Evolutionary conservation across 1,140 invertebrate genomes (phyloP).

Genomic region (Semibalanus balanoides): DNA sequence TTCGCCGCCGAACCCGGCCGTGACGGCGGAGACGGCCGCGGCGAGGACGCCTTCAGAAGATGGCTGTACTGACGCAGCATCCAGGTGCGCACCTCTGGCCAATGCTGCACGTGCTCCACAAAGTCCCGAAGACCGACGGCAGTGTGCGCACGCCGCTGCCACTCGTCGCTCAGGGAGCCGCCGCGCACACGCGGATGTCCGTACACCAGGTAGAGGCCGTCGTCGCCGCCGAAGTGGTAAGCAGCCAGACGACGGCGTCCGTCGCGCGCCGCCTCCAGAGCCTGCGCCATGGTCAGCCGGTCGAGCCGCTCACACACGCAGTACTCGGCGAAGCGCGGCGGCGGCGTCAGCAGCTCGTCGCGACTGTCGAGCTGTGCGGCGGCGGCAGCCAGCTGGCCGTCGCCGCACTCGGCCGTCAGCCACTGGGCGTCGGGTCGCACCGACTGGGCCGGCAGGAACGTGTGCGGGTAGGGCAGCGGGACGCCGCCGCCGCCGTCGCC

Average conservation of each 20-base stretch:
- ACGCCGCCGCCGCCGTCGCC: not conserved
- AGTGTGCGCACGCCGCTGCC: not conserved
- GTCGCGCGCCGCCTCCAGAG: not conserved
- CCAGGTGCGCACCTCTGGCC: not conserved
- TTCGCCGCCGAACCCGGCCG: not conserved
- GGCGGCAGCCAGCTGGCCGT: not conserved
- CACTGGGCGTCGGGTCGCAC: not conserved
- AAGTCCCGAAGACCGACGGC: not conserved
- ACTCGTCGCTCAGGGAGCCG: not conserved
- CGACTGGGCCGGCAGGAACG: not conserved
- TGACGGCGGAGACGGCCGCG: too few relatives aligned
- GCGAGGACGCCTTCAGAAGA: not conserved
- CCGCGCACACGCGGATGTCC: not conserved
- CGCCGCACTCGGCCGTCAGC: not conserved
- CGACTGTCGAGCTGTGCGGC: not conserved
- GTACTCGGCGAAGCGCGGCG: not conserved
- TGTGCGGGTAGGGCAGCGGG: not conserved
- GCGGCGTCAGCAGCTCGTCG: not conserved
- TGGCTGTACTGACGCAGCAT: not conserved
- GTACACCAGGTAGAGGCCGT: not conserved
- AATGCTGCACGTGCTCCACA: not conserved
- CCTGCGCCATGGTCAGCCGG: not conserved
- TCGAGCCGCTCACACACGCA: not conserved
- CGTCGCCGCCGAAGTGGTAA: constrained; percentile 1
- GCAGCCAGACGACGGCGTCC: not conserved